Base-by-base conservation (phyloP, 1,140 invertebrate genomes). In the Ceratosolen solmsi region DNA sequence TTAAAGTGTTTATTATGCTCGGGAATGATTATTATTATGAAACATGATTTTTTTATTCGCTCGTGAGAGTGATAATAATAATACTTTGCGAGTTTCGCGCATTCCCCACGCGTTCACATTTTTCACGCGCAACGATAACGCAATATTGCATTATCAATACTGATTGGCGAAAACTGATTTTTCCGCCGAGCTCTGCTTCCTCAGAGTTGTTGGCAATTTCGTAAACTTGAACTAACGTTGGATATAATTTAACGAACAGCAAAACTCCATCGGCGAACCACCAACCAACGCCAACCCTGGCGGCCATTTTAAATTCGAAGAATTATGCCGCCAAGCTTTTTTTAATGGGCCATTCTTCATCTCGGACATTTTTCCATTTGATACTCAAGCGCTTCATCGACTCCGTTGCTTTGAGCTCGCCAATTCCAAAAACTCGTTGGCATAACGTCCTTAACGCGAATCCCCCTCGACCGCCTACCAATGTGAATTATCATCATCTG, bases 401-500 rank as follows among this genome's bases (percentile, higher is more conserved):
- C 60, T 15, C 38, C 41, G 20, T 36, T 15, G 11, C 20, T 22
- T 54, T 22, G 5, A 5, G 51, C 51, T 54, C 20, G 3, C 20
- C 1, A 63, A 36, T 17, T 65, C 51, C 49, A 36, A 60, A 60
- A 75, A 41, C 73, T 56, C 72, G 27, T 51, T 46, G 46, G 33
- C 68, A 72, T 70, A 58, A 36, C n/a, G 33, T 22, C 30, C 51
- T 72, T 49, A 63, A 33, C 36, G n/a, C 51, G 71, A 71, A 79
- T 71, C 75, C 60, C 30, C 58, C 51, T 56, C 4, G 3, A 5
- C 13, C 8, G n/a, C 36, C 15, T 15, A 41, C n/a, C 49, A 27
- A 46, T 74, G 63, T 81, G 70, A 81, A 81, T 81, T 81, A 80
- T 51, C 71, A n/a, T 36, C n/a, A n/a, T 36, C n/a, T 20, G 7